phyloP scores from a whole-genome alignment of 2,113 vertebrate genomes.

The Hippocampus abdominalis region DNA sequence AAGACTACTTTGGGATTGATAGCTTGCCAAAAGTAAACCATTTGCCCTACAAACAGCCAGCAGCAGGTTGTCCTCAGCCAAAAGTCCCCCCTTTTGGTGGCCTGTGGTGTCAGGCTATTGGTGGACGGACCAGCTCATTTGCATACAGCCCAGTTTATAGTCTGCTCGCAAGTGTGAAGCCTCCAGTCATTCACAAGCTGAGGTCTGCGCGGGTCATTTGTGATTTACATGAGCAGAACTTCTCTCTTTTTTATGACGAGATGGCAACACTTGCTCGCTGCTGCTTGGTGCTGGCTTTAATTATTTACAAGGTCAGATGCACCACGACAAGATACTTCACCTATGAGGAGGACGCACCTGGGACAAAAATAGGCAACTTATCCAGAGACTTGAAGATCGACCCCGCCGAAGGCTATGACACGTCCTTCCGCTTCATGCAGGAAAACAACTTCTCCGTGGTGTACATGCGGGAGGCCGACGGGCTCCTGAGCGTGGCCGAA shows the following conservation, averaged over 20 bases:
- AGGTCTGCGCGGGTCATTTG: slow-evolving; percentile 24
- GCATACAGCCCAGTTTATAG: slow-evolving; percentile 64
- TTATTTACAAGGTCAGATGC: slow-evolving; percentile 19
- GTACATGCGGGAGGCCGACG: slow-evolving; percentile 66
- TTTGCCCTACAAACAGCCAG: slow-evolving; percentile 47
- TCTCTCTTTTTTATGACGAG: not conserved
- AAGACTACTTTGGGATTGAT: not conserved
- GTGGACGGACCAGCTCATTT: slow-evolving; percentile 55
- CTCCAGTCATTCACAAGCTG: slow-evolving; percentile 16
- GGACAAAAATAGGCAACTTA: slow-evolving; percentile 66
- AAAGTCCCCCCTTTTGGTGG: slow-evolving; percentile 60
- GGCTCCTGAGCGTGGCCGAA: slow-evolving; percentile 68
- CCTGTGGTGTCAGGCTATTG: slow-evolving; percentile 57
- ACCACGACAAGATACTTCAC: slow-evolving; percentile 67
- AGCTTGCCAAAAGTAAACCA: slow-evolving; percentile 33
- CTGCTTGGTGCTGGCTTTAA: slow-evolving; percentile 31
- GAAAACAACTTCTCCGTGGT: slow-evolving; percentile 64
- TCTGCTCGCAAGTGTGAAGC: slow-evolving; percentile 22
- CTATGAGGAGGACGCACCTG: slow-evolving; percentile 61
- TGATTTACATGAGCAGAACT: slow-evolving; percentile 10
- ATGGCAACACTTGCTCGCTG: slow-evolving; percentile 11
- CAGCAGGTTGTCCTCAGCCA: slow-evolving; percentile 42
- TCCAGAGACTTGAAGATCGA: slow-evolving; percentile 64
- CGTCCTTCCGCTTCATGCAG: slow-evolving; percentile 68
- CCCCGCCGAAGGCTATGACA: slow-evolving; percentile 47